Evolutionary conservation across 2,888 invertebrate species (phyloP).

Genomic region (Clivina fossor): DNA sequence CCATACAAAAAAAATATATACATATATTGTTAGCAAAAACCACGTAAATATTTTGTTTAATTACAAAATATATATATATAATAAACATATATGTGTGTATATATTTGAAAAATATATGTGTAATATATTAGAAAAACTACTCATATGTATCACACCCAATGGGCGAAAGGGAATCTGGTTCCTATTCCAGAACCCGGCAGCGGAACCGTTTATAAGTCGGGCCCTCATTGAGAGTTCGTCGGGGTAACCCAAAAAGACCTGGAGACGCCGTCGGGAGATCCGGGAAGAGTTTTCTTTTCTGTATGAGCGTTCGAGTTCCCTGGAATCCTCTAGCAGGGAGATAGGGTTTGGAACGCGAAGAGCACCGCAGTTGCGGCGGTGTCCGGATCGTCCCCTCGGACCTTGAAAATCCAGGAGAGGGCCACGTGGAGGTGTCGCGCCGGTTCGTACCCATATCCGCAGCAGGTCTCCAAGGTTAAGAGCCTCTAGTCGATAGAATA

Average conservation of each 20-base stretch:
- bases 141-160: slow-evolving; percentile 43
- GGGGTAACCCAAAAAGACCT: slow-evolving; percentile 57
- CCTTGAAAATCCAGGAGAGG: slow-evolving; percentile 50
- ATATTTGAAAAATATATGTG: too few species aligned
- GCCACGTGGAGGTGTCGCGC: slow-evolving; percentile 44
- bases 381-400: slow-evolving; percentile 54
- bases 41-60: too few species aligned
- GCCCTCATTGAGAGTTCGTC: slow-evolving; percentile 54
- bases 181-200: slow-evolving; percentile 62
- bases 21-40: too few species aligned
- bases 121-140: too few species aligned
- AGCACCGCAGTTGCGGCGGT: slow-evolving; percentile 55
- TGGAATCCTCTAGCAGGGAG: slow-evolving; percentile 57
- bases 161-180: slow-evolving; percentile 53
- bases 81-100: too few species aligned
- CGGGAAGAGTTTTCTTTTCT: slow-evolving; percentile 58
- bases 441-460: slow-evolving; percentile 70
- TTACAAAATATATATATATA: too few species aligned
- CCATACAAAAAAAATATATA: too few species aligned
- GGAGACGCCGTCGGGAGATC: slow-evolving; percentile 60
- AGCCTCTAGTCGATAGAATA: slow-evolving; percentile 69
- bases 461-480: slow-evolving; percentile 74
- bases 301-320: slow-evolving; percentile 58
- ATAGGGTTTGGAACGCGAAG: slow-evolving; percentile 51
- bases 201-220: slow-evolving; percentile 52